Conservation (phyloP, 64 coral and sea anemone species). For the Platygyra sinensis region DNA sequence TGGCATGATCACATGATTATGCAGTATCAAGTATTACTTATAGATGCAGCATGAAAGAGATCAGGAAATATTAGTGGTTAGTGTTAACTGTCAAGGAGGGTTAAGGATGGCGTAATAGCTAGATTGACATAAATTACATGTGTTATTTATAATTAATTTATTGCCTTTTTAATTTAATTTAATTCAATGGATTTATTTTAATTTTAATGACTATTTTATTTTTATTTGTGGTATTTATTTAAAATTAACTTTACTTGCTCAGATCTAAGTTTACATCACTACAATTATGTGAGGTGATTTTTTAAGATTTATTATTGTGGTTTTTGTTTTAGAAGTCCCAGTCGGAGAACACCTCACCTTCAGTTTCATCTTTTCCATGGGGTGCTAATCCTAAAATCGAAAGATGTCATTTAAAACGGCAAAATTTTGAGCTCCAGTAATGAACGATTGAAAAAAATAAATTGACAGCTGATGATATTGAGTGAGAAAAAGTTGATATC, state of each 20-base stretch:
- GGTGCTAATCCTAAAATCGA: slow-evolving; percentile 35
- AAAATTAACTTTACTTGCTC: not conserved
- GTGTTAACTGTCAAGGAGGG: not conserved
- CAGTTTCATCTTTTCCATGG: not conserved
- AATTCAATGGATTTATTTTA: not conserved
- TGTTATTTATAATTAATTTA: not conserved
- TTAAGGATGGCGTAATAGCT: slow-evolving; percentile 32
- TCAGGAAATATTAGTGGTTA: not conserved
- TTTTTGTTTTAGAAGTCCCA: too few species aligned
- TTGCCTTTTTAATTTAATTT: not conserved
- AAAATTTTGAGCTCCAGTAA: not conserved
- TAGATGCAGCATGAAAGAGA: not conserved
- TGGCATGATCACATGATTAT: too few species aligned
- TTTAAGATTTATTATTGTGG: too few species aligned
- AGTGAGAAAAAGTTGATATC: not conserved
- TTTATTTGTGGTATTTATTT: not conserved
- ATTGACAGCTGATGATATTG: not conserved
- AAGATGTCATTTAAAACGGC: not conserved
- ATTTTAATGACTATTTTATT: not conserved
- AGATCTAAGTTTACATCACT: not conserved
- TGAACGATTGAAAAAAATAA: not conserved
- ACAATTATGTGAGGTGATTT: too few species aligned
- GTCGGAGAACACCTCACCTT: slow-evolving; percentile 9
- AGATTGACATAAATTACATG: not conserved
- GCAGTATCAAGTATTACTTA: too few species aligned